Evolutionary conservation across 2,888 invertebrate species (phyloP).

Genomic region (Drosophila subquinaria): DNA sequence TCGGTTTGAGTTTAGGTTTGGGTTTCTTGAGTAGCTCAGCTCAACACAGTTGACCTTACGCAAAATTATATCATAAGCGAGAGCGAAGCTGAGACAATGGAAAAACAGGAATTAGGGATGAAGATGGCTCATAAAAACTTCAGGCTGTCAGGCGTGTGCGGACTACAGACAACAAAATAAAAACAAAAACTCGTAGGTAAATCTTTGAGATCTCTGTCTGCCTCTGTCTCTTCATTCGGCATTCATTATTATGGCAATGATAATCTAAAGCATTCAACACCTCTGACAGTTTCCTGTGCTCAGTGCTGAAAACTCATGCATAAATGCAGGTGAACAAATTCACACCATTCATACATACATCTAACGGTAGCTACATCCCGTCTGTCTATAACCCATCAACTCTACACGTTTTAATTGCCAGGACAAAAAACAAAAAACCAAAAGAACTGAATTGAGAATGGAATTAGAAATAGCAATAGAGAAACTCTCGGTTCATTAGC

Average conservation of each 20-base stretch:
- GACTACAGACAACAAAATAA: neutral
- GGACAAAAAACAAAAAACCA: conserved; percentile 28
- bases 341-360: conserved; percentile 55
- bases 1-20: conserved; percentile 5
- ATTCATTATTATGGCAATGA: conserved; percentile 42
- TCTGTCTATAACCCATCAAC: conserved; percentile 18
- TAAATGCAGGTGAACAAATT: conserved; percentile 73
- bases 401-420: conserved; percentile 62
- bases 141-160: conserved; percentile 35
- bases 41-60: conserved; percentile 56
- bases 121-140: conserved; percentile 41
- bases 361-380: conserved; percentile 79
- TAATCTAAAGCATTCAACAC: conserved; percentile 66
- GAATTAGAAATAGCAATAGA: conserved; percentile 27
- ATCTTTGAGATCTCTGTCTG: conserved; percentile 1
- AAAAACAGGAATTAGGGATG: conserved; percentile 30
- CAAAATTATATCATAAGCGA: conserved; percentile 72
- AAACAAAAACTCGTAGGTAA: conserved; percentile 13
- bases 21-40: conserved; percentile 21
- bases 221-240: neutral
- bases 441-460: neutral
- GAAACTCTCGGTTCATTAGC: conserved; percentile 58
- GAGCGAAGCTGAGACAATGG: conserved; percentile 51
- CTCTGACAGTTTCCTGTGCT: conserved; percentile 66
- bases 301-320: conserved; percentile 39